Conservation (phyloP, 1,140 invertebrate genomes). For the Cherax destructor region DNA sequence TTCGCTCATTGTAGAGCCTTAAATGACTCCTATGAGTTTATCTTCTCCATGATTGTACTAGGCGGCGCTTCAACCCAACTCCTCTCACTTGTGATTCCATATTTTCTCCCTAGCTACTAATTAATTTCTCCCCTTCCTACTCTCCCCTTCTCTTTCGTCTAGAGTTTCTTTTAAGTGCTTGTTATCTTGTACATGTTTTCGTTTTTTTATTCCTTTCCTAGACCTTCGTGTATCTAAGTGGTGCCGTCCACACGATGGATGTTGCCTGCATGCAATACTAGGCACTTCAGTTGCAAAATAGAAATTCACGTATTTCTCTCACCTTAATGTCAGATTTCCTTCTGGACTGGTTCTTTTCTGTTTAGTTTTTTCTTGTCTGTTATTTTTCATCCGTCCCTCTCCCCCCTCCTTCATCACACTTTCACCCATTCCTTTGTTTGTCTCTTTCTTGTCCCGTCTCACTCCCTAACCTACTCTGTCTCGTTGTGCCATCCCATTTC, state of each 20-base stretch:
- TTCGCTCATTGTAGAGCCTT: too few relatives aligned
- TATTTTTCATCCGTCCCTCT: neutral
- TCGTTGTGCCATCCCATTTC: too few relatives aligned
- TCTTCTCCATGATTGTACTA: too few relatives aligned
- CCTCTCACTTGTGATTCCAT: too few relatives aligned
- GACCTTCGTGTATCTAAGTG: too few relatives aligned
- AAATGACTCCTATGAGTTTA: too few relatives aligned
- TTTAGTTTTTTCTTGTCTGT: neutral
- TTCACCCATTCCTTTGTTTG: neutral
- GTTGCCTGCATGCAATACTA: too few relatives aligned
- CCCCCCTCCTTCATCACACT: neutral
- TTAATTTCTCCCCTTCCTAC: neutral
- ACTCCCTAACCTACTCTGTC: neutral
- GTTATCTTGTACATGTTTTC: neutral
- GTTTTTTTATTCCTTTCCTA: neutral
- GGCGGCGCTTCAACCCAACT: too few relatives aligned
- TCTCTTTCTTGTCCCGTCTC: neutral
- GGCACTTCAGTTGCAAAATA: too few relatives aligned
- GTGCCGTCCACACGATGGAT: neutral
- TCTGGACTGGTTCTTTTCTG: neutral
- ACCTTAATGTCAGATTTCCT: too few relatives aligned
- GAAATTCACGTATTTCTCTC: too few relatives aligned
- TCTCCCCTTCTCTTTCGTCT: neutral
- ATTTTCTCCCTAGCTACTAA: neutral
- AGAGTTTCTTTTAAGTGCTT: neutral